phyloP scores from a whole-genome alignment of 2,113 vertebrate genomes.

The Daboia siamensis region DNA sequence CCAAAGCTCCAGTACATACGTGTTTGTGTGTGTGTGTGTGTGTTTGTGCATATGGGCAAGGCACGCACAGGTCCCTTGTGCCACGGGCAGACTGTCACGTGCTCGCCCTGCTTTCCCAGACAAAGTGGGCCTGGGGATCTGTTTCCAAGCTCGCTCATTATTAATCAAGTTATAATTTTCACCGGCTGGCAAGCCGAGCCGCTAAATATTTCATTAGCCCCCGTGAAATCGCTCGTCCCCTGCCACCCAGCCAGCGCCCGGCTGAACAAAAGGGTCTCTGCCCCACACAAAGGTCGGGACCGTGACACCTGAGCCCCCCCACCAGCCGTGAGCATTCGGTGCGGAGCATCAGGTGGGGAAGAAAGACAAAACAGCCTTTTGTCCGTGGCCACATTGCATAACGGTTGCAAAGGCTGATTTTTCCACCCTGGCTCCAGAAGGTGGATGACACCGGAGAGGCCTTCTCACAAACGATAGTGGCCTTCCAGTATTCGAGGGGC shows the following conservation, averaged over 20 bases:
- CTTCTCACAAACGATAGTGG: not conserved
- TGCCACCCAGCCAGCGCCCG: not conserved
- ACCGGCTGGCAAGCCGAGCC: not conserved
- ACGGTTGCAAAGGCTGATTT: not conserved
- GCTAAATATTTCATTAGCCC: slow-evolving; percentile 5
- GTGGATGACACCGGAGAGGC: not conserved
- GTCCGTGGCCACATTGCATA: not conserved
- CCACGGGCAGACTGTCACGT: not conserved
- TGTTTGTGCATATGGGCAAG: not conserved
- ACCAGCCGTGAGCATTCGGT: accelerated
- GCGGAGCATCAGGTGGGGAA: not conserved
- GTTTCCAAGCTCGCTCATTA: slow-evolving; percentile 7
- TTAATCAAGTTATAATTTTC: not conserved
- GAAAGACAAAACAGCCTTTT: not conserved
- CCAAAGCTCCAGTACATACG: not conserved
- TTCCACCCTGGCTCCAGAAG: not conserved
- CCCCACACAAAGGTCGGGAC: not conserved
- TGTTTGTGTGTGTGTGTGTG: too few species aligned
- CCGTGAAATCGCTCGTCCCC: not conserved
- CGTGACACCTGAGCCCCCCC: not conserved
- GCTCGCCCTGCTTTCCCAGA: not conserved
- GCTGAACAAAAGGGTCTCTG: not conserved
- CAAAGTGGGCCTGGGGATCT: not conserved
- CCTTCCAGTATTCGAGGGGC: too few species aligned
- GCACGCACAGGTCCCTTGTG: not conserved